phyloP scores from a whole-genome alignment of 2,797 vertebrate species.

The Catharus ustulatus region DNA sequence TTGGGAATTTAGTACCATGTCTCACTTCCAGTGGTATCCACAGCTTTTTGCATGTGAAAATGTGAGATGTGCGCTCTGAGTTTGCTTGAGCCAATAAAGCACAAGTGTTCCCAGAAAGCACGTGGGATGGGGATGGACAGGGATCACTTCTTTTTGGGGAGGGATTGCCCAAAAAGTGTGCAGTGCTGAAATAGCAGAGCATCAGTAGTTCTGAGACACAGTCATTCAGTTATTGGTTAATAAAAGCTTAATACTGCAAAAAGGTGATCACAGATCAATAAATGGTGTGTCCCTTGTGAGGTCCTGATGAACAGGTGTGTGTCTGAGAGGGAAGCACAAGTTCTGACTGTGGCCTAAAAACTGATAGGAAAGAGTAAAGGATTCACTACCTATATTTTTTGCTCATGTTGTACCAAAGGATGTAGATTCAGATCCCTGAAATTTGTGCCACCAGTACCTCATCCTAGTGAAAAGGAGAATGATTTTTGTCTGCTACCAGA shows the following conservation, averaged over 20 bases:
- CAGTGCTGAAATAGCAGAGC: background rate
- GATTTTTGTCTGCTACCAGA: background rate
- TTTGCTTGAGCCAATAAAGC: background rate
- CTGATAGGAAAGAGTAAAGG: background rate
- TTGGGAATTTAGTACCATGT: background rate
- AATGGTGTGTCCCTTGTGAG: background rate
- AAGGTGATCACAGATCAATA: background rate
- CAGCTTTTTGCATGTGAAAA: background rate
- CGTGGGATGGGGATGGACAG: fast-evolving
- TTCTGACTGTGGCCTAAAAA: background rate
- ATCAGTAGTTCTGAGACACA: background rate
- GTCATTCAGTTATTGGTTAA: background rate
- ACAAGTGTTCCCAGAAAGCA: background rate
- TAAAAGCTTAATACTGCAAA: background rate
- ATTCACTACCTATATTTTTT: background rate
- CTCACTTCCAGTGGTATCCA: background rate
- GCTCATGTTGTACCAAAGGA: background rate
- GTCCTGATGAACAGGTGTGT: background rate
- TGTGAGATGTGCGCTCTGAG: background rate
- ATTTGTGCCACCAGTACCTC: background rate
- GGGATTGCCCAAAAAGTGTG: background rate
- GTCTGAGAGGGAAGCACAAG: background rate
- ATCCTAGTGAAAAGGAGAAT: background rate
- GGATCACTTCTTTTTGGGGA: background rate
- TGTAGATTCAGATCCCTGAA: background rate